Percentiles rank a stretch among this genome's conserved stretches.
phyloP scores from a whole-genome alignment of 2,113 vertebrate species.

The Ailuropoda melanoleuca region DNA sequence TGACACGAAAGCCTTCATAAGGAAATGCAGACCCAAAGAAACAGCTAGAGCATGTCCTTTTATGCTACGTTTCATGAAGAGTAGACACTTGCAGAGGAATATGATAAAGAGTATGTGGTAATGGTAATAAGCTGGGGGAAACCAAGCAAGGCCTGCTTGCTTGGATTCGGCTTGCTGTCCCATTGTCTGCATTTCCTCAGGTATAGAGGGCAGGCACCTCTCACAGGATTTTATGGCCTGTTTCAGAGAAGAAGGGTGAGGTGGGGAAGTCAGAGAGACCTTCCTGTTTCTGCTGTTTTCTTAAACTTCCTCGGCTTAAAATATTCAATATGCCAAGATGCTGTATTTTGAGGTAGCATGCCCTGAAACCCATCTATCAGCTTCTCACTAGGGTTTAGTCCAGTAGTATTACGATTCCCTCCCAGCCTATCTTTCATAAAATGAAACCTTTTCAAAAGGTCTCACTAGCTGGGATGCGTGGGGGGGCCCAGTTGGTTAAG shows the following conservation, averaged over 20 bases:
- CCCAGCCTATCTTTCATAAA: constrained; percentile 33
- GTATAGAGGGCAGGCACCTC: not conserved
- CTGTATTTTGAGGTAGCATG: not conserved
- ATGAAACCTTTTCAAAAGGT: not conserved
- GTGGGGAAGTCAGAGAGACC: not conserved
- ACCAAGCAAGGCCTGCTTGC: not conserved
- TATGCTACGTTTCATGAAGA: not conserved
- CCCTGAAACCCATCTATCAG: not conserved
- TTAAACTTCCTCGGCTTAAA: not conserved
- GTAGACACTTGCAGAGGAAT: not conserved
- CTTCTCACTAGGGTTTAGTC: not conserved
- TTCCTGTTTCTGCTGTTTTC: not conserved
- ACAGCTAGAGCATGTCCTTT: not conserved
- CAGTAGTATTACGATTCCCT: not conserved
- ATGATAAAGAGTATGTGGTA: not conserved
- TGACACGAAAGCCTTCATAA: not conserved
- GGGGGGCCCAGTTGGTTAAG: too few species aligned
- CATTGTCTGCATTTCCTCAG: not conserved
- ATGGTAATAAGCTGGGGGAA: not conserved
- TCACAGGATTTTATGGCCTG: not conserved
- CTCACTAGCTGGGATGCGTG: too few species aligned
- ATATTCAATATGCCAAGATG: not conserved
- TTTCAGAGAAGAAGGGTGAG: not conserved
- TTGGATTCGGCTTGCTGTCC: not conserved
- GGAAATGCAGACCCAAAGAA: not conserved